Evolutionary conservation across 1,140 invertebrate genomes (phyloP).

Genomic region (Drosophila insularis): DNA sequence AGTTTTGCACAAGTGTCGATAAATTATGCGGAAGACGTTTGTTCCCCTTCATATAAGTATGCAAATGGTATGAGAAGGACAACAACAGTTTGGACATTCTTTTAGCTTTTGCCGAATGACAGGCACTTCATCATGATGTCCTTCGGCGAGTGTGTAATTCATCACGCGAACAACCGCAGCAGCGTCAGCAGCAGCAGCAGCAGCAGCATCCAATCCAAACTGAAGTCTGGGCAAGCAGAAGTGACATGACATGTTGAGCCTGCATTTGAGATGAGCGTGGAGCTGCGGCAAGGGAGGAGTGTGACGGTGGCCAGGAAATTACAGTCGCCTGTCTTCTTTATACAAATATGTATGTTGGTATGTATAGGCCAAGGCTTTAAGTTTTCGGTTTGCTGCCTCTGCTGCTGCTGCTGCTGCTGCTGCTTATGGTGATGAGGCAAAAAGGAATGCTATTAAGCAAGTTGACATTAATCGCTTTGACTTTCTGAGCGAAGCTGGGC

Average conservation of each 20-base stretch:
- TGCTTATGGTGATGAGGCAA: conserved; percentile 51
- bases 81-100: conserved; percentile 70
- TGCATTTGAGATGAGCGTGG: conserved; percentile 51
- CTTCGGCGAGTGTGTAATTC: conserved; percentile 80
- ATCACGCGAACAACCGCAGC: conserved; percentile 79
- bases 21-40: conserved; percentile 73
- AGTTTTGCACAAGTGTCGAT: conserved; percentile 79
- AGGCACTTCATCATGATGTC: conserved; percentile 80
- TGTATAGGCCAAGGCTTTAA: conserved; percentile 48
- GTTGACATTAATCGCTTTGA: conserved; percentile 79
- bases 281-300: background rate
- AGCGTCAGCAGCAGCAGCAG: conserved; percentile 4
- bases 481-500: conserved; percentile 36
- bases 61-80: conserved; percentile 52
- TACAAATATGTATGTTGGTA: background rate
- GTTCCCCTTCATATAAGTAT: conserved; percentile 29
- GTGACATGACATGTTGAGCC: conserved; percentile 77
- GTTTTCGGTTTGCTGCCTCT: conserved; percentile 44
- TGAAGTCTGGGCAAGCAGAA: conserved; percentile 23
- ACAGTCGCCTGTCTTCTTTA: conserved; percentile 36
- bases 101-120: conserved; percentile 72
- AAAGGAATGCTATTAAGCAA: conserved; percentile 77
- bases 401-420: conserved; percentile 16
- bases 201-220: conserved; percentile 4
- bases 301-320: conserved; percentile 47